These are phyloP conservation scores for Acleris emargana DNA, from an alignment of 2,888 invertebrate species.

Conservation along the genomic window DNA sequence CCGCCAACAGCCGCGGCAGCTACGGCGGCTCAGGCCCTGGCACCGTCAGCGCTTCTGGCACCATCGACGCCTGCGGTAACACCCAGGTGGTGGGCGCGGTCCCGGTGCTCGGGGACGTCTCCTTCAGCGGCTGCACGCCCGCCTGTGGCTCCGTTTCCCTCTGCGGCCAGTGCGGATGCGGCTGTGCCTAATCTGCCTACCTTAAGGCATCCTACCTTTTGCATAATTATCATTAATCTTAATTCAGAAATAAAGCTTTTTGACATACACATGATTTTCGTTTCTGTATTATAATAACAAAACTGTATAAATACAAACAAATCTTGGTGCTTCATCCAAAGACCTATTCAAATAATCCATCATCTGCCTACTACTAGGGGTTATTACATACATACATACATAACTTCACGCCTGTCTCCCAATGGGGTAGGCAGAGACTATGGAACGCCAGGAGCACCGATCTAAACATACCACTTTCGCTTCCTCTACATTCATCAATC, in stretches of 20 bases:
- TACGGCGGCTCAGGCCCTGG: slow-evolving; percentile 17
- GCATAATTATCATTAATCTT: too few relatives aligned
- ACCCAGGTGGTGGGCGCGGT: slow-evolving; percentile 10
- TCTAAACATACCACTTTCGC: too few relatives aligned
- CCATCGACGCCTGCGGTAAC: slow-evolving; percentile 4
- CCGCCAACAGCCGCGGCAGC: neutral
- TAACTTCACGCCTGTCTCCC: too few relatives aligned
- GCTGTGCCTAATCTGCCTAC: slow-evolving; percentile 8
- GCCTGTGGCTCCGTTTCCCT: slow-evolving; percentile 26
- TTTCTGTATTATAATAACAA: too few relatives aligned
- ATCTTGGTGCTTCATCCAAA: too few relatives aligned
- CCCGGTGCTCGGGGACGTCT: slow-evolving; percentile 20
- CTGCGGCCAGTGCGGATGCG: slow-evolving; percentile 35
- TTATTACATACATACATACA: too few relatives aligned
- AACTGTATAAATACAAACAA: too few relatives aligned
- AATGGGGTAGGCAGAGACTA: too few relatives aligned
- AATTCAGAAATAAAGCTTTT: neutral
- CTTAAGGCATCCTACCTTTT: neutral
- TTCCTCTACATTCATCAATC: too few relatives aligned
- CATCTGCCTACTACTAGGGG: too few relatives aligned
- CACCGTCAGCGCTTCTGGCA: slow-evolving; percentile 3
- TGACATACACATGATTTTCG: neutral
- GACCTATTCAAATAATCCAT: too few relatives aligned
- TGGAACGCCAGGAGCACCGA: too few relatives aligned
- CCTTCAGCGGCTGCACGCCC: slow-evolving; percentile 7